These are phyloP conservation scores for Ephestia elutella DNA, from an alignment of 1,140 invertebrate species.

Conservation along the genomic window DNA sequence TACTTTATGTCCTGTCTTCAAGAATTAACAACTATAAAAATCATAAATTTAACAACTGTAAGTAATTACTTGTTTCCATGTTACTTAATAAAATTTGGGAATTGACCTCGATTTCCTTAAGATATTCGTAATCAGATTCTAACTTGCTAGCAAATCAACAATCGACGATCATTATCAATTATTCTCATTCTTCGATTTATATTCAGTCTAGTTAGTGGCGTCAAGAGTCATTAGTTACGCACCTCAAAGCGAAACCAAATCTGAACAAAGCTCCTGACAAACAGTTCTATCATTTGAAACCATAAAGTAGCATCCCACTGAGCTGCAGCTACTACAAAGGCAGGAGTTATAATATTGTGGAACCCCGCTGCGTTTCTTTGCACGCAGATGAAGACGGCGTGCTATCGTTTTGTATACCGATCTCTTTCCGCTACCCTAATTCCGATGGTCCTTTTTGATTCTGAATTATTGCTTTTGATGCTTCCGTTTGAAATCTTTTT, in stretches of 20 bases:
- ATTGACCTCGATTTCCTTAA: too few species aligned
- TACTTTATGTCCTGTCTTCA: too few species aligned
- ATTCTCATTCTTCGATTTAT: background rate
- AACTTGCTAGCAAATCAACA: too few species aligned
- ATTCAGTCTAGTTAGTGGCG: constrained; percentile 44
- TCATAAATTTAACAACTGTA: too few species aligned
- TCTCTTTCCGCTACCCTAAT: constrained; percentile 63
- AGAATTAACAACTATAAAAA: too few species aligned
- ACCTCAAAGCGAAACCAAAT: constrained; percentile 46
- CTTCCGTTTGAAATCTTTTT: constrained; percentile 52
- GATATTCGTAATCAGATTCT: too few species aligned
- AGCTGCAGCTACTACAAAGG: constrained; percentile 62
- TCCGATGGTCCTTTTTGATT: constrained; percentile 61
- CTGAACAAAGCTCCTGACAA: constrained; percentile 61
- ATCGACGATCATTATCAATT: too few species aligned
- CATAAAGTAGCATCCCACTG: constrained; percentile 69
- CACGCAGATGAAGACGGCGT: constrained; percentile 64
- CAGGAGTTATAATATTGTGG: constrained; percentile 66
- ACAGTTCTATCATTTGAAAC: constrained; percentile 72
- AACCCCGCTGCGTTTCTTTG: constrained; percentile 69
- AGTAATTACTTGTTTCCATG: too few species aligned
- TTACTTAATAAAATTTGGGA: too few species aligned
- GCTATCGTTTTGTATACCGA: constrained; percentile 68
- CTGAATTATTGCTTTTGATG: constrained; percentile 63
- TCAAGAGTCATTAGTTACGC: constrained; percentile 50